Conservation (phyloP, 2,888 invertebrate species). For the Lasioglossum lativentre region DNA sequence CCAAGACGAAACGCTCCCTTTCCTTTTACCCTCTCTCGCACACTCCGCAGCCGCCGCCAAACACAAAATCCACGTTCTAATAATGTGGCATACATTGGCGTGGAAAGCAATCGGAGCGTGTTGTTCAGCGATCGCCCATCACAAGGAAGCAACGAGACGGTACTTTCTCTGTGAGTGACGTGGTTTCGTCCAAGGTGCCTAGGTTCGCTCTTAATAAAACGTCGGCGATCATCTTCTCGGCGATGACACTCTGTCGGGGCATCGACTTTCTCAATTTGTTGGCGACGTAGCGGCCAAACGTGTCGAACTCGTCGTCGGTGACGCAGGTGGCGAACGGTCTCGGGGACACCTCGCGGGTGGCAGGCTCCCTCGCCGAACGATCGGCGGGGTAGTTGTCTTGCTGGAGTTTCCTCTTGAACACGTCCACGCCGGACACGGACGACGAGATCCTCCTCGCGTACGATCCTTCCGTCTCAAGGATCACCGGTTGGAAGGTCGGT, state of each 20-base stretch:
- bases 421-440: slow-evolving; percentile 12
- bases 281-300: slow-evolving; percentile 66
- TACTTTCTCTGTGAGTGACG: slow-evolving; percentile 59
- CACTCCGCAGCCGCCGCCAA: no score
- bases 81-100: no score
- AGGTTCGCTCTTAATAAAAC: slow-evolving; percentile 67
- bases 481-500: slow-evolving; percentile 52
- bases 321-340: slow-evolving; percentile 34
- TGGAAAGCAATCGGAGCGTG: neutral
- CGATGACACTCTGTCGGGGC: slow-evolving; percentile 66
- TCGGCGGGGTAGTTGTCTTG: slow-evolving; percentile 42
- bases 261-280: slow-evolving; percentile 63
- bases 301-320: slow-evolving; percentile 57
- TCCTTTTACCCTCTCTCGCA: no score
- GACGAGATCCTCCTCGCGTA: slow-evolving; percentile 50
- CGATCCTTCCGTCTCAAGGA: slow-evolving; percentile 64
- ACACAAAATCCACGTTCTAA: no score
- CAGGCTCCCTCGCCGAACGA: slow-evolving; percentile 30
- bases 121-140: slow-evolving; percentile 50
- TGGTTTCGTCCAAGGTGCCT: slow-evolving; percentile 66
- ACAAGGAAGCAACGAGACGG: slow-evolving; percentile 54
- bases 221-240: slow-evolving; percentile 69
- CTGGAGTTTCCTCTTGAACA: slow-evolving; percentile 28
- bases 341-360: slow-evolving; percentile 31
- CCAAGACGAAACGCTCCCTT: no score